Base-by-base conservation (phyloP, 23 tunicate species). In the Halocynthia roretzi region DNA sequence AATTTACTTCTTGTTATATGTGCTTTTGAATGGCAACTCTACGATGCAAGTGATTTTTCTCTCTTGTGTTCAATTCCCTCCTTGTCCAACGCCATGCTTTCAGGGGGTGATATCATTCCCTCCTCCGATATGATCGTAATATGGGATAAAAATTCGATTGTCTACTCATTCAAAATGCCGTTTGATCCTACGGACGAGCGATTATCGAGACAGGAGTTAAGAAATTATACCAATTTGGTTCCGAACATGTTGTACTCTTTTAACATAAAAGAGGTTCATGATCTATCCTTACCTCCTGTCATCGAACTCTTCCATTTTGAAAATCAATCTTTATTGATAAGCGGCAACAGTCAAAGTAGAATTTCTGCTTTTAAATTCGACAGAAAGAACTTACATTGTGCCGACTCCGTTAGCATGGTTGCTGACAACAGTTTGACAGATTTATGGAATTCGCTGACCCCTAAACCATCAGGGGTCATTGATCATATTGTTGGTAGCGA, bases 11-110 rank as follows among this genome's bases (percentile, higher is more conserved):
- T 92, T 7, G 69, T 86, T 12, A 71, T 92, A 8, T 82, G 83
- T 54, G 52, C 92, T 10, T 68, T 68, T 55, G 56, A 67, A 18
- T 92, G 98, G 98, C 82, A 87, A 56, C 62, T 92, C 10, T 92
- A 90, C 54, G 98, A 92, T 75, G 44, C 81, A 21, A 70, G 81
- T 23, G 98, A 92, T 71, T 92, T 76, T 50, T 92, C 98, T 15
- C 48, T 86, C 44, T 71, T 92, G 64, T 82, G 92, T 68, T 53
- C 71, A n/a, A 60, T 54, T 70, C 62, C 53, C 52, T 54, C 80
- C 6, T 40, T 72, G 19, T 54, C 71, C 0, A 77, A 71, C 60
- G 62, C 80, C 15, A 87, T 77, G 50, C 79, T 67, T 68, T 21
- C 61, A 55, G 92, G 87, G 7, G 98, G 98, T 6, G 87, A 78